Conservation (phyloP, 1,140 invertebrate genomes). For the Achatina immaculata region DNA sequence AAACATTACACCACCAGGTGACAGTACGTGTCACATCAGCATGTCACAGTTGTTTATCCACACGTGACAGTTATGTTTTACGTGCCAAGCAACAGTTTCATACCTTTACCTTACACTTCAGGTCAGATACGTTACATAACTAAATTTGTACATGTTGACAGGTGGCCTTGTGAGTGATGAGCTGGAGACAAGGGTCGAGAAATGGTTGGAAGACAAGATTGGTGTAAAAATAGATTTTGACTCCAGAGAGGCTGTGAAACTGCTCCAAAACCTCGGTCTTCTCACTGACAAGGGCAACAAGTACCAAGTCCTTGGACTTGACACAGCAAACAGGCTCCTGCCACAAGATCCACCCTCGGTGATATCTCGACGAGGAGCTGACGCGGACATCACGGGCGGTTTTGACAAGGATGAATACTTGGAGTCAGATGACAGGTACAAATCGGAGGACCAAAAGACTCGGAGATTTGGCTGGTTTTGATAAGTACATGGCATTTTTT, state of each 20-base stretch:
- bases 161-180: constrained; percentile 56
- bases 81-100: no score
- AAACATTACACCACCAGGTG: no score
- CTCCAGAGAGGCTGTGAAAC: constrained; percentile 54
- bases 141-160: no score
- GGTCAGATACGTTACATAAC: no score
- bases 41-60: no score
- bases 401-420: constrained; percentile 62
- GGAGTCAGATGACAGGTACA: constrained; percentile 64
- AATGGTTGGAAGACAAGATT: constrained; percentile 59
- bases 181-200: constrained; percentile 56
- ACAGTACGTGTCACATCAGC: no score
- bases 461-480: constrained; percentile 64
- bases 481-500: no score
- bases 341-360: constrained; percentile 58
- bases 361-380: constrained; percentile 48
- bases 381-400: constrained; percentile 59
- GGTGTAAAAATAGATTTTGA: constrained; percentile 59
- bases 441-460: constrained; percentile 55
- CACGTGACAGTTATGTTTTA: no score
- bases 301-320: constrained; percentile 57
- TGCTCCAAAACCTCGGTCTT: constrained; percentile 61
- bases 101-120: no score
- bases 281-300: constrained; percentile 53
- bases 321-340: constrained; percentile 57